Conservation (phyloP, 2,113 vertebrate genomes). For the Mesocricetus auratus region DNA sequence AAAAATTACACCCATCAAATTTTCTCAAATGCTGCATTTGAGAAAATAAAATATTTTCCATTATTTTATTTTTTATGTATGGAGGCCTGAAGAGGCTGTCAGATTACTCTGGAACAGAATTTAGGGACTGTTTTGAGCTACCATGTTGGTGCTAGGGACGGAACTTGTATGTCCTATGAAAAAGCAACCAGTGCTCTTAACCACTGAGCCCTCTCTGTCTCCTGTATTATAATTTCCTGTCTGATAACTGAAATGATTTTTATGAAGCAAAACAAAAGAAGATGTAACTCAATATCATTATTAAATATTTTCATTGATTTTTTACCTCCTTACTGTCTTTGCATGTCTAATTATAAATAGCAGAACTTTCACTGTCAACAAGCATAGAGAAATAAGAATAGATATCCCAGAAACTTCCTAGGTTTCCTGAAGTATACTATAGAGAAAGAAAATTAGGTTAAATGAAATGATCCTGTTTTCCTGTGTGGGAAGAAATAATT, state of each 20-base stretch:
- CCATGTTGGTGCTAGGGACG: neutral
- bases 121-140: neutral
- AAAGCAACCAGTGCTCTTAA: neutral
- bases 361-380: neutral
- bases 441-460: neutral
- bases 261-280: neutral
- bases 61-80: neutral
- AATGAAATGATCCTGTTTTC: neutral
- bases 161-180: neutral
- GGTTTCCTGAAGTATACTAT: neutral
- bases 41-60: no score
- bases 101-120: neutral
- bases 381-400: neutral
- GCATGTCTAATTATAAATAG: neutral
- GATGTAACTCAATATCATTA: slow-evolving; percentile 10
- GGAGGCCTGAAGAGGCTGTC: neutral
- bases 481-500: neutral
- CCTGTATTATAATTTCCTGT: neutral
- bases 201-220: neutral
- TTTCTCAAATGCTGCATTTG: neutral
- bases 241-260: neutral
- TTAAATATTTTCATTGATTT: neutral
- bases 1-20: neutral
- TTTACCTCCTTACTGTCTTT: neutral
- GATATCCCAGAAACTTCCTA: neutral